These are phyloP conservation scores for Thomomys bottae DNA, from an alignment of 2,113 vertebrate species.

Conservation along the genomic window DNA sequence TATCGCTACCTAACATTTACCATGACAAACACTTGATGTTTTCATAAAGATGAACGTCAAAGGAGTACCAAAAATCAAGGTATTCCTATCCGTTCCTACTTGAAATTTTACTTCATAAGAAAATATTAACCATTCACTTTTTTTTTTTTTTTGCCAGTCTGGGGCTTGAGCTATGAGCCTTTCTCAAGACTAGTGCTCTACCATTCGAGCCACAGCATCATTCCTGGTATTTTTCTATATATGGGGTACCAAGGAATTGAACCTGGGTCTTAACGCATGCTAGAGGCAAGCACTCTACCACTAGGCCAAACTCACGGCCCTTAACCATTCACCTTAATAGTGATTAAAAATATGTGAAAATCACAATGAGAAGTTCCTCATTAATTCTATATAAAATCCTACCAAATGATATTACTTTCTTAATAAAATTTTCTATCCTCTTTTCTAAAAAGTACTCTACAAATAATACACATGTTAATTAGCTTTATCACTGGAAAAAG, in stretches of 20 bases:
- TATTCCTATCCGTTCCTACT: not conserved
- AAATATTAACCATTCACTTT: slow-evolving; percentile 25
- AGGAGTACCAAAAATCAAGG: not conserved
- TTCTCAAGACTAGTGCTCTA: no score
- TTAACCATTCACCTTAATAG: not conserved
- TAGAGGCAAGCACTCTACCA: no score
- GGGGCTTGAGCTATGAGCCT: no score
- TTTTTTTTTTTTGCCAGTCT: no score
- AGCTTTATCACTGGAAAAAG: slow-evolving; percentile 3
- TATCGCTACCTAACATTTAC: not conserved
- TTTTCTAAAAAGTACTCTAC: slow-evolving; percentile 28
- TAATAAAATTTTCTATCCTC: not conserved
- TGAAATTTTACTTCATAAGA: slow-evolving; percentile 32
- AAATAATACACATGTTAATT: not conserved
- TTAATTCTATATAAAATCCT: slow-evolving; percentile 44
- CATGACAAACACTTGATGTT: slow-evolving; percentile 1
- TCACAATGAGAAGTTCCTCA: slow-evolving; percentile 8
- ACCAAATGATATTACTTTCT: slow-evolving; percentile 49
- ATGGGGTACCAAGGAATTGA: no score
- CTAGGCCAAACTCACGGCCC: no score
- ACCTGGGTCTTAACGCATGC: no score
- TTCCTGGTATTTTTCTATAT: no score
- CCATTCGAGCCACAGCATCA: no score
- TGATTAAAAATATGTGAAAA: slow-evolving; percentile 19
- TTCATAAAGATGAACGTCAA: not conserved